Evolutionary conservation across 2,113 vertebrate species (phyloP).

Genomic region (Burhinus bistriatus): DNA sequence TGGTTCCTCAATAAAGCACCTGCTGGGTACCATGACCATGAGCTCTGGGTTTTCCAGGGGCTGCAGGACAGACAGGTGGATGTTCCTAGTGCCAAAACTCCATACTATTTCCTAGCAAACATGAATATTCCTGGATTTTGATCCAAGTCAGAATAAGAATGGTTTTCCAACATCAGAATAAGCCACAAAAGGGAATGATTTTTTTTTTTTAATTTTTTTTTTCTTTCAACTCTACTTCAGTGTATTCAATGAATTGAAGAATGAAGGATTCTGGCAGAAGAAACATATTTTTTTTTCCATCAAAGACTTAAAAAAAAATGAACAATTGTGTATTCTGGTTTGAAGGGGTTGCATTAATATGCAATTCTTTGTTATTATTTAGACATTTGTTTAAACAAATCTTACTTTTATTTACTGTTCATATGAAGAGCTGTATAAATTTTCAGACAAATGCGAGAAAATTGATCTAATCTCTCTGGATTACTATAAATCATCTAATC

Average conservation of each 20-base stretch:
- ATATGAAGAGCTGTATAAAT: background rate
- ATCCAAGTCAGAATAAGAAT: background rate
- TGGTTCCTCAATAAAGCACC: conserved; percentile 11
- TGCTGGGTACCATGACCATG: background rate
- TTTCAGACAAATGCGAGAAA: background rate
- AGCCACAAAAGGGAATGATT: background rate
- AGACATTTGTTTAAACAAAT: background rate
- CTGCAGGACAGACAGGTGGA: background rate
- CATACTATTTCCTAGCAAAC: background rate
- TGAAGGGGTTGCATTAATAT: background rate
- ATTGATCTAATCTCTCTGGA: background rate
- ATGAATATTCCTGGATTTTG: background rate
- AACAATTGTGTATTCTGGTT: background rate
- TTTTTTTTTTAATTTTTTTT: background rate
- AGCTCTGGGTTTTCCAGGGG: background rate
- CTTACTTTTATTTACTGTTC: background rate
- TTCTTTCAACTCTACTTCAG: background rate
- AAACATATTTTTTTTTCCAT: background rate
- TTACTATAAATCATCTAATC: background rate
- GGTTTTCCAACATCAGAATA: background rate
- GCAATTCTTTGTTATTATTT: background rate
- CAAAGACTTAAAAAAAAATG: background rate
- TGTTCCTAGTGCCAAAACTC: background rate
- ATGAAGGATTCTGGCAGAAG: background rate
- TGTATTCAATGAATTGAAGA: background rate